Conservation (phyloP, 2,113 vertebrate species). For the Odocoileus hemionus region DNA sequence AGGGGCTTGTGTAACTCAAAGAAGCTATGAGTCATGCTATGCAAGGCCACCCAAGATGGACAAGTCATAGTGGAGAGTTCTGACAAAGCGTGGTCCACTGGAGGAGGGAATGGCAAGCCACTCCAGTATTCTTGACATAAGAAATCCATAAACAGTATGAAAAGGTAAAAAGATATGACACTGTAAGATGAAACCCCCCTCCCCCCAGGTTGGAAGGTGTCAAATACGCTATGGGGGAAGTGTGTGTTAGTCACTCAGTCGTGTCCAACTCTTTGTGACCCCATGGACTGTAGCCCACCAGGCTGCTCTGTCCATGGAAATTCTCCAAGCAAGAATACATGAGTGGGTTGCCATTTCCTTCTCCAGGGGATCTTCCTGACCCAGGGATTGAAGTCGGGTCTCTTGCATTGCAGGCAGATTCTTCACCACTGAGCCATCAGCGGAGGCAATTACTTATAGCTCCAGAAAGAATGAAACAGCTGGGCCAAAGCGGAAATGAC, state of each 20-base stretch:
- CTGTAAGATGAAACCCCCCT: neutral
- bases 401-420: neutral
- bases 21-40: neutral
- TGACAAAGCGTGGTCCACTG: neutral
- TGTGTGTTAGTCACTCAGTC: neutral
- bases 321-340: neutral
- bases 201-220: neutral
- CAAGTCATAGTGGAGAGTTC: neutral
- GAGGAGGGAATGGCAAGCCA: neutral
- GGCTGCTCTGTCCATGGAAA: neutral
- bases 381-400: neutral
- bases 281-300: neutral
- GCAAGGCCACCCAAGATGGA: neutral
- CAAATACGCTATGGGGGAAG: fast-evolving
- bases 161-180: neutral
- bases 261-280: neutral
- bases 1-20: neutral
- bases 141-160: neutral
- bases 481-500: neutral
- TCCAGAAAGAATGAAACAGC: neutral
- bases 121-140: neutral
- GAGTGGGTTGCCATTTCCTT: neutral
- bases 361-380: neutral
- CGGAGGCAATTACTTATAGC: neutral
- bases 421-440: neutral